Conservation (phyloP, 2,113 vertebrate genomes). For the Colinus virginianus region DNA sequence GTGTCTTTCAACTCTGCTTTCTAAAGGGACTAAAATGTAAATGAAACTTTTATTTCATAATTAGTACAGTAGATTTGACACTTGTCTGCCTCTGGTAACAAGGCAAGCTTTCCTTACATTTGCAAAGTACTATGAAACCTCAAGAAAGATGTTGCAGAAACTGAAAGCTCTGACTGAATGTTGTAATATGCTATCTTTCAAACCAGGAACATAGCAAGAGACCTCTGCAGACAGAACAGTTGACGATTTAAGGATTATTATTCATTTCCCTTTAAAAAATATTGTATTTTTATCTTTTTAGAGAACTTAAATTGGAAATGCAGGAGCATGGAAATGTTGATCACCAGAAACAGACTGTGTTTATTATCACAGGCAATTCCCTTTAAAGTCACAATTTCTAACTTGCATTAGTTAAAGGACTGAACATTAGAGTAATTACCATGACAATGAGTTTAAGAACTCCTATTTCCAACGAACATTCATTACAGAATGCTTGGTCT, state of each 20-base stretch:
- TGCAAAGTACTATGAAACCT: slow-evolving; percentile 19
- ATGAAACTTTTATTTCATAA: slow-evolving; percentile 64
- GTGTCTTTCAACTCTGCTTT: slow-evolving; percentile 47
- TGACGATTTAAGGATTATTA: background rate
- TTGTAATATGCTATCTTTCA: background rate
- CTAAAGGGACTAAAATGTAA: slow-evolving; percentile 35
- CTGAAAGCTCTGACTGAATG: background rate
- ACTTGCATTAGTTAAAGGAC: background rate
- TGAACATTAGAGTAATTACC: slow-evolving; percentile 5
- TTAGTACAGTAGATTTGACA: slow-evolving; percentile 47
- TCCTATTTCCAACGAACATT: background rate
- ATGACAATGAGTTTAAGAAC: slow-evolving; percentile 1
- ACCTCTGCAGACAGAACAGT: background rate
- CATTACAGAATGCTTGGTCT: background rate
- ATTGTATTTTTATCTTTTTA: background rate
- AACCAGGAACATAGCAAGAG: background rate
- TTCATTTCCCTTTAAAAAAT: background rate
- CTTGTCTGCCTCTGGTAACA: slow-evolving; percentile 33
- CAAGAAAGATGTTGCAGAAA: background rate
- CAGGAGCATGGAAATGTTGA: background rate
- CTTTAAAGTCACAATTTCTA: background rate
- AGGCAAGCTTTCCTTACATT: background rate
- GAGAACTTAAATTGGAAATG: background rate
- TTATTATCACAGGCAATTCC: background rate
- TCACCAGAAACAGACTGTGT: background rate